Percentiles rank a stretch among this genome's conserved stretches.
Evolutionary conservation across 1,140 invertebrate genomes (phyloP).

Genomic region (Tetramorium parvispinum): DNA sequence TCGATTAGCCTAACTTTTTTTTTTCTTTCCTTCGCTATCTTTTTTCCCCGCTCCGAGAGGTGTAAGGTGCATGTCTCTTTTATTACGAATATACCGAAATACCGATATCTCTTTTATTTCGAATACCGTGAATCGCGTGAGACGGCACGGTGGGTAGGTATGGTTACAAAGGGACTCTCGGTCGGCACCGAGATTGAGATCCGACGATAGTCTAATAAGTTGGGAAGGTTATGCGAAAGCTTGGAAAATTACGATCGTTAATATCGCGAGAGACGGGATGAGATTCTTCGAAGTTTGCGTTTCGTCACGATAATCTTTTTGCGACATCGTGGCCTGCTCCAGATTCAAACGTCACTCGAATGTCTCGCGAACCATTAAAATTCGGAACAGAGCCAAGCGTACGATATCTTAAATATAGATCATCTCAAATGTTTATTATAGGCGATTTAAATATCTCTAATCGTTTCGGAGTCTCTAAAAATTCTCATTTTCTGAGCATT

Average conservation of each 20-base stretch:
- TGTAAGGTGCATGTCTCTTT: not conserved
- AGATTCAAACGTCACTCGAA: not conserved
- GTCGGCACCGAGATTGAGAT: not conserved
- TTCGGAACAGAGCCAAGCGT: not conserved
- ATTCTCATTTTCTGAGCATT: not conserved
- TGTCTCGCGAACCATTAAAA: not conserved
- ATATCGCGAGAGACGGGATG: not conserved
- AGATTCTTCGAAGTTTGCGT: not conserved
- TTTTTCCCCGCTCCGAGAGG: not conserved
- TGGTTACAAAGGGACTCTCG: not conserved
- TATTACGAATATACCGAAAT: too few relatives aligned
- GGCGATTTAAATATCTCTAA: not conserved
- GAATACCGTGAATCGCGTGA: not conserved
- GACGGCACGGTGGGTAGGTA: not conserved
- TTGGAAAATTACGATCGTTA: not conserved
- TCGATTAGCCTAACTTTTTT: not conserved
- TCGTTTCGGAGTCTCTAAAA: not conserved
- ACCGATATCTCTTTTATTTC: not conserved
- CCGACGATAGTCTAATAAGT: not conserved
- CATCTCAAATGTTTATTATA: not conserved
- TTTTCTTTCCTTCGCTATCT: too few relatives aligned
- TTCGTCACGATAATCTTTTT: not conserved
- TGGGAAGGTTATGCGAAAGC: not conserved
- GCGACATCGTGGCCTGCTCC: not conserved
- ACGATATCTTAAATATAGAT: not conserved